Percentiles rank a stretch among this genome's conserved stretches.
Conservation (phyloP, 1,140 invertebrate genomes). For the Drosophila kikkawai region DNA sequence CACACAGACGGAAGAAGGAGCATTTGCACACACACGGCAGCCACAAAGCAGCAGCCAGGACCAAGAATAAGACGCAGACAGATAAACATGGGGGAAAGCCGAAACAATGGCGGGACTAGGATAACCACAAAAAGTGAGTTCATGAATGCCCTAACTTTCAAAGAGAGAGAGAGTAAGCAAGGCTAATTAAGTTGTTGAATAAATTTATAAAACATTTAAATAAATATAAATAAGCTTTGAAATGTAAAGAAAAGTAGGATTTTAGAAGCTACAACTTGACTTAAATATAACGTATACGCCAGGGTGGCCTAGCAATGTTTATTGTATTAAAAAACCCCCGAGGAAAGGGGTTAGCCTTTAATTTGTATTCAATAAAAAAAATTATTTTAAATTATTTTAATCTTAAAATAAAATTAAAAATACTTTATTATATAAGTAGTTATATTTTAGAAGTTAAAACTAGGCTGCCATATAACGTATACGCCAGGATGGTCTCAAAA, state of each 20-base stretch:
- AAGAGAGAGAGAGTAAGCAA: neutral
- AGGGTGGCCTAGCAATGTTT: accelerated
- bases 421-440: neutral
- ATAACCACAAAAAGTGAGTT: neutral
- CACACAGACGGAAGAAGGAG: neutral
- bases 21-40: neutral
- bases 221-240: neutral
- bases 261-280: no score
- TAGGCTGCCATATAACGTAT: no score
- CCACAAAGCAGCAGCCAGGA: slow-evolving; percentile 12
- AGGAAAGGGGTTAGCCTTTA: neutral
- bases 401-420: neutral
- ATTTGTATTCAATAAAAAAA: no score
- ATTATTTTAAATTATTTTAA: no score
- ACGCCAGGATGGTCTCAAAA: no score
- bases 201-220: neutral
- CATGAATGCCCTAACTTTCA: slow-evolving; percentile 1
- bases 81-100: slow-evolving; percentile 32
- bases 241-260: neutral
- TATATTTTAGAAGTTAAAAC: neutral
- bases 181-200: neutral
- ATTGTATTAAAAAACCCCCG: neutral
- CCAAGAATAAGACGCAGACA: slow-evolving; percentile 21
- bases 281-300: neutral
- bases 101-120: slow-evolving; percentile 11